Percentiles rank a stretch among this genome's conserved stretches.
Evolutionary conservation across 2,113 vertebrate species (phyloP).

Genomic region (Prionailurus bengalensis): DNA sequence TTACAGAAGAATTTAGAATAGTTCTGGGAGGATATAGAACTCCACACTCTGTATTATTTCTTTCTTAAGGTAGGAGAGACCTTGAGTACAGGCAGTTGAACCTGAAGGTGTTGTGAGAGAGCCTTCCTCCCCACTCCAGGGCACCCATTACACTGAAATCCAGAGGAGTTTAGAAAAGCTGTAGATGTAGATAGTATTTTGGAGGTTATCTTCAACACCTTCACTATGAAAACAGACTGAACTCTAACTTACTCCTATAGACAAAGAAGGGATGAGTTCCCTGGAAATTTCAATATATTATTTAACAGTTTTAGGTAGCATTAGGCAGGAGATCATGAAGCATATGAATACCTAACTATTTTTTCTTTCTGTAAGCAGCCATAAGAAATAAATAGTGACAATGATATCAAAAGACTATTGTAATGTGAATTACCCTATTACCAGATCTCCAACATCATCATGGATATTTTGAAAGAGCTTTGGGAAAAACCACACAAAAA

Average conservation of each 20-base stretch:
- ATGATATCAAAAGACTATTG: not conserved
- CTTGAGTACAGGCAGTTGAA: not conserved
- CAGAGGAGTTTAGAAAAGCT: not conserved
- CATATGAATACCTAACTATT: not conserved
- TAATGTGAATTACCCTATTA: not conserved
- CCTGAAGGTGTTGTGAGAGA: not conserved
- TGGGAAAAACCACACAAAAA: not conserved
- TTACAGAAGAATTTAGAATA: not conserved
- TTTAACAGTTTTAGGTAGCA: not conserved
- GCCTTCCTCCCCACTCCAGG: fast-evolving
- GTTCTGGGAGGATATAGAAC: not conserved
- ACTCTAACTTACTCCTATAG: not conserved
- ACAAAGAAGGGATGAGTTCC: not conserved
- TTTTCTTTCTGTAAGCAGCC: not conserved
- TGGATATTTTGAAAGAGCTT: not conserved
- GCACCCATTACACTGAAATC: not conserved
- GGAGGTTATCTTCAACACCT: not conserved
- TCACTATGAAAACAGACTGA: not conserved
- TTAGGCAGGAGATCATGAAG: not conserved
- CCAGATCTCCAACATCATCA: not conserved
- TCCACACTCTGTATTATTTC: not conserved
- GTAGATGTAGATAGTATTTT: not conserved
- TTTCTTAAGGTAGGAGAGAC: constrained; percentile 5
- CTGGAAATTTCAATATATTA: not conserved
- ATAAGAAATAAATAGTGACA: not conserved